Conservation (phyloP, 2,113 vertebrate genomes). For the Anolis sagrei region DNA sequence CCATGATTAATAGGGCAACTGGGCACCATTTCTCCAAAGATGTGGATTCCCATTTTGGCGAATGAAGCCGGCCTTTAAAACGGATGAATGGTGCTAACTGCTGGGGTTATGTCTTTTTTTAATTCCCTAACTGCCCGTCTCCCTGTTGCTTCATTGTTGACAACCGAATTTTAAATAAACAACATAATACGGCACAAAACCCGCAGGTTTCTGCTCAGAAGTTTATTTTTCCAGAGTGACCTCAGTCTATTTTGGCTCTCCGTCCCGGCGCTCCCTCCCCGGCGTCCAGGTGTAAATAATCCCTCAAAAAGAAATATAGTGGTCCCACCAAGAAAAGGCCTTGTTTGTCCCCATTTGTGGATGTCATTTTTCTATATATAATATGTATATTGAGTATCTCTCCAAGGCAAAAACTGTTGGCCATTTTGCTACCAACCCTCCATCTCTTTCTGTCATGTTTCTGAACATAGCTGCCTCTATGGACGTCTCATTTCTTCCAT, state of each 20-base stretch:
- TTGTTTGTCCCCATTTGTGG: conserved; percentile 50
- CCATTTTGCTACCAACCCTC: conserved; percentile 46
- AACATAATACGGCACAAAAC: conserved; percentile 71
- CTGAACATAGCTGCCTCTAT: conserved; percentile 6
- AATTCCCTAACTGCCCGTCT: conserved; percentile 48
- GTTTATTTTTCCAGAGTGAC: conserved; percentile 61
- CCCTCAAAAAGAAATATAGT: conserved; percentile 64
- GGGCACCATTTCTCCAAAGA: conserved; percentile 67
- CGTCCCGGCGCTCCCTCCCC: conserved; percentile 55
- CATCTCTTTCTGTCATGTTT: background rate
- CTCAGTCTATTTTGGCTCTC: conserved; percentile 69
- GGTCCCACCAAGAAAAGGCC: conserved; percentile 64
- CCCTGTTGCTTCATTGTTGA: conserved; percentile 60
- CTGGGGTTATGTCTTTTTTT: conserved; percentile 43
- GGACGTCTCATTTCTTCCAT: conserved; percentile 42
- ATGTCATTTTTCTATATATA: no score
- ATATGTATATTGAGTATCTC: conserved; percentile 34
- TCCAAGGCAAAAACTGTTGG: background rate
- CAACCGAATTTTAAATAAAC: conserved; percentile 64
- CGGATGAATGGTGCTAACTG: conserved; percentile 61
- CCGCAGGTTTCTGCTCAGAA: conserved; percentile 45
- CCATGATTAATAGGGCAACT: conserved; percentile 68
- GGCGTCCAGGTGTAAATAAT: conserved; percentile 73
- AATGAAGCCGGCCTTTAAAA: conserved; percentile 65
- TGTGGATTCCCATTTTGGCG: conserved; percentile 54